Conservation (phyloP, 2,888 invertebrate genomes). For the Stenurella melanura region DNA sequence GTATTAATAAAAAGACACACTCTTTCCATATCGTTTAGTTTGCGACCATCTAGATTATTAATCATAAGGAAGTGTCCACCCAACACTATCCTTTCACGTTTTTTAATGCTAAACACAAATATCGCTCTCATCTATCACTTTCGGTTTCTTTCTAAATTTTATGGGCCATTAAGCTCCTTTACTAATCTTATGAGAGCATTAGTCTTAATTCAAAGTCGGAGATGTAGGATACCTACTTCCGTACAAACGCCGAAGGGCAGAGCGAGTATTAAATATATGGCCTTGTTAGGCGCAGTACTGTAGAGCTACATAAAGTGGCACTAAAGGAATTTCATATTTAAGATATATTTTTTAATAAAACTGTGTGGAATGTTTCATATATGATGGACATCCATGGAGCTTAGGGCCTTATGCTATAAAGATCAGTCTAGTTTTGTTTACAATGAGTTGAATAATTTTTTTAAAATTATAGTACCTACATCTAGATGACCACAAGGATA, state of each 20-base stretch:
- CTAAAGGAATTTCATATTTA: conserved; percentile 8
- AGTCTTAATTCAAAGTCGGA: conserved; percentile 16
- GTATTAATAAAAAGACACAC: too few species aligned
- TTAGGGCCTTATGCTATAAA: too few species aligned
- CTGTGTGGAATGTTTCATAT: background rate
- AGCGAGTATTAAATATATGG: conserved; percentile 3
- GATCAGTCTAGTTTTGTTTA: too few species aligned
- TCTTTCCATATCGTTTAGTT: too few species aligned
- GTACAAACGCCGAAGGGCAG: conserved; percentile 15
- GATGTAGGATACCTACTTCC: conserved; percentile 7
- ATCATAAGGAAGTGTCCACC: background rate
- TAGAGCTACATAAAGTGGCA: background rate
- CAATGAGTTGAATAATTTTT: too few species aligned
- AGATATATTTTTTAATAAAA: conserved; percentile 5
- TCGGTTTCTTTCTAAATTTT: conserved; percentile 22
- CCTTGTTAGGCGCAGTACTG: background rate
- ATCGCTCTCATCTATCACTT: conserved; percentile 7
- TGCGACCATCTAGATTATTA: background rate
- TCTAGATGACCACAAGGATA: too few species aligned
- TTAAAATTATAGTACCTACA: too few species aligned
- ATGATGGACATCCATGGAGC: too few species aligned
- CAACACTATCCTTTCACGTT: background rate
- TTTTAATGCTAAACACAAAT: background rate
- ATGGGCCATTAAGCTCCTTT: conserved; percentile 9
- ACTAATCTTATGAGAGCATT: conserved; percentile 6